These are phyloP conservation scores for Anarhynchus alexandrinus DNA, from an alignment of 2,113 vertebrate genomes.

Conservation along the genomic window DNA sequence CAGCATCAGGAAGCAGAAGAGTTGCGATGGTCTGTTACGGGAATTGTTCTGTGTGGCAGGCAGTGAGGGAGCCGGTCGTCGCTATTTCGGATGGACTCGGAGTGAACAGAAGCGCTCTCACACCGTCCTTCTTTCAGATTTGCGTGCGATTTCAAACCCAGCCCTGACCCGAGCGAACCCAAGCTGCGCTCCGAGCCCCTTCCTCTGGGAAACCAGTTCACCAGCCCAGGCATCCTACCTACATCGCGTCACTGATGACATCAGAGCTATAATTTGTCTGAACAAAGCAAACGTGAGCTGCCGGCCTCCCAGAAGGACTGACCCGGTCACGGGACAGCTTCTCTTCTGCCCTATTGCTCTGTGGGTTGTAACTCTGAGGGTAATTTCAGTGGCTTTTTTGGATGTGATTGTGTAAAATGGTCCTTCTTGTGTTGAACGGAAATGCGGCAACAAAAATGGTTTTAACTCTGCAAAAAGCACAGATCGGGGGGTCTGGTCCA, in stretches of 20 bases:
- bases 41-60: not conserved
- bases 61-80: not conserved
- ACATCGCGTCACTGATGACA: not conserved
- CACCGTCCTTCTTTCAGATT: not conserved
- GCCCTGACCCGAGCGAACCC: not conserved
- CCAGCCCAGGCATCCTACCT: not conserved
- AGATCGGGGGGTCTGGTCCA: not conserved
- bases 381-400: not conserved
- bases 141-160: not conserved
- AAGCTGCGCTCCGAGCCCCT: not conserved
- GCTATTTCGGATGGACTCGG: not conserved
- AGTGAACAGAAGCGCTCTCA: not conserved
- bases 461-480: not conserved
- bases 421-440: fast-evolving
- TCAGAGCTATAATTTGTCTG: not conserved
- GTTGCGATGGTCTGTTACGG: not conserved
- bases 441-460: not conserved
- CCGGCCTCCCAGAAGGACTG: not conserved
- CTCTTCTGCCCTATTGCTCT: not conserved
- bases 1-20: not conserved
- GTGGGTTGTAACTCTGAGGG: not conserved
- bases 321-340: not conserved
- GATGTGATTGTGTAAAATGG: not conserved
- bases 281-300: not conserved
- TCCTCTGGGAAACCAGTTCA: not conserved